Evolutionary conservation across 2,888 invertebrate genomes (phyloP).

Genomic region (Drosophila borborema): DNA sequence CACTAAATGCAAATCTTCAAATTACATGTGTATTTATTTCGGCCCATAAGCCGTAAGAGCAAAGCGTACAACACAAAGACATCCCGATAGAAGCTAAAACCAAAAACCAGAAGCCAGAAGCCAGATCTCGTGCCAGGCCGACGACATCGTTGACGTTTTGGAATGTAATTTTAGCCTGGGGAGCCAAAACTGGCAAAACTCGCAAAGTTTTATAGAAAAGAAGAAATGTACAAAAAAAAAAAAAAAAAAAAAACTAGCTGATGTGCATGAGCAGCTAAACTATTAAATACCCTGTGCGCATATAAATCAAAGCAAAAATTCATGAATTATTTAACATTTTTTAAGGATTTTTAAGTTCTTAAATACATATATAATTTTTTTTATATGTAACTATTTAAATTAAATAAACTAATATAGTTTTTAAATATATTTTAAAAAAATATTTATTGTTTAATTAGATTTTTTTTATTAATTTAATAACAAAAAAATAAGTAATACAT

Average conservation of each 20-base stretch:
- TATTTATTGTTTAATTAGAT: no score
- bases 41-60: constrained; percentile 41
- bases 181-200: constrained; percentile 41
- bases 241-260: constrained; percentile 13
- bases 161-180: constrained; percentile 77
- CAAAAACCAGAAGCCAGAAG: constrained; percentile 20
- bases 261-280: background rate
- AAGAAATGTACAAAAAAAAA: constrained; percentile 13
- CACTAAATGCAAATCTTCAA: constrained; percentile 75
- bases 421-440: no score
- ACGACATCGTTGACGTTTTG: constrained; percentile 74
- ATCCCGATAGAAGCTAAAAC: constrained; percentile 7
- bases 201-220: constrained; percentile 67
- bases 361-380: no score
- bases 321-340: no score
- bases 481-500: no score
- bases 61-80: constrained; percentile 10
- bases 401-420: no score
- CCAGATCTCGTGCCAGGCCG: constrained; percentile 35
- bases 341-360: no score
- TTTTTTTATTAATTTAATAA: no score
- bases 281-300: constrained; percentile 3
- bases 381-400: no score
- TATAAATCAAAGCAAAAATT: background rate
- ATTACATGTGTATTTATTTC: constrained; percentile 77